Percentiles rank a stretch among this genome's conserved stretches.
Evolutionary conservation across 2,888 invertebrate genomes (phyloP).

Genomic region (Cataglyphis albicans): DNA sequence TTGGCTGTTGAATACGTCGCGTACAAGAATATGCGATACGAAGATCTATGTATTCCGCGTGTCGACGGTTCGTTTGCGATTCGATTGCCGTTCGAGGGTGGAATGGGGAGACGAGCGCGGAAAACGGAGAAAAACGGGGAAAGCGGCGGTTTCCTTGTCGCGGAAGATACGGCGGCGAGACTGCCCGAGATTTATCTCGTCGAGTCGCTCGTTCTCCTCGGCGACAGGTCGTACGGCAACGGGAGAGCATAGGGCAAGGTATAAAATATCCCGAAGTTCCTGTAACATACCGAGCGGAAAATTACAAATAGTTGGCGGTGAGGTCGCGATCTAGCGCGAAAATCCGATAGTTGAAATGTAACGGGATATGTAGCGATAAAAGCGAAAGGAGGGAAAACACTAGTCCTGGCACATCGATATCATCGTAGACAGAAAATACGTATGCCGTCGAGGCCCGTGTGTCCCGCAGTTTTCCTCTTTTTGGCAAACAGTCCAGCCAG

Average conservation of each 20-base stretch:
- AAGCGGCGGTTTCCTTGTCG: constrained; percentile 50
- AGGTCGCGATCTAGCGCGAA: constrained; percentile 10
- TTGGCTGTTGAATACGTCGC: constrained; percentile 32
- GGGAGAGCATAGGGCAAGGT: constrained; percentile 58
- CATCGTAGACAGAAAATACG: constrained; percentile 9
- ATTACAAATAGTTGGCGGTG: constrained; percentile 76
- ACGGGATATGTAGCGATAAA: constrained; percentile 25
- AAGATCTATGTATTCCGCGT: constrained; percentile 8
- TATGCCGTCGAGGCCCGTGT: not conserved
- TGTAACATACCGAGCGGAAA: constrained; percentile 75
- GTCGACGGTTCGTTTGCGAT: constrained; percentile 30
- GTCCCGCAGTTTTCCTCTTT: constrained; percentile 11
- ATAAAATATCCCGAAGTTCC: constrained; percentile 71
- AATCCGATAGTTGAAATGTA: constrained; percentile 2
- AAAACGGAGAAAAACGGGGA: constrained; percentile 16
- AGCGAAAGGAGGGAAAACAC: constrained; percentile 27
- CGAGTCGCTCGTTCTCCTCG: constrained; percentile 68
- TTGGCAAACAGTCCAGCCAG: not conserved
- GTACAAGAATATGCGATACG: constrained; percentile 19
- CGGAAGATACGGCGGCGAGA: constrained; percentile 42
- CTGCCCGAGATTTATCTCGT: constrained; percentile 68
- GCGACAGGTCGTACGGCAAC: constrained; percentile 53
- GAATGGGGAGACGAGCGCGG: not conserved
- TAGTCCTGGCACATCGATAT: not conserved
- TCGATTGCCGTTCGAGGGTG: constrained; percentile 34